Conservation (phyloP, 2,797 vertebrate genomes). For the Sciaenops ocellatus region DNA sequence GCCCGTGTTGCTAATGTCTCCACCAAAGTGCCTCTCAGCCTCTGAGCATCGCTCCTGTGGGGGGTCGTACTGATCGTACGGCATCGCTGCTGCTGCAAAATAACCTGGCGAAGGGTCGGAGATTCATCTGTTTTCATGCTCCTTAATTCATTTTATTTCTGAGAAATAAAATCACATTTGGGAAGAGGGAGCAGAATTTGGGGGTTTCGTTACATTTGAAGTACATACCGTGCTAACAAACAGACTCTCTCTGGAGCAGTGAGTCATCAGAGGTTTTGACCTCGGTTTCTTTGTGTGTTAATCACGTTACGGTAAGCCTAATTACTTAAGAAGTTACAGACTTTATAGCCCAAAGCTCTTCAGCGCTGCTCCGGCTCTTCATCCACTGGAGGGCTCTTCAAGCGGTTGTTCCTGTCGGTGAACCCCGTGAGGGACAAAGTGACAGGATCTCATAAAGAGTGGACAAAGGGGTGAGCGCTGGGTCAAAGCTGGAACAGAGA, state of each 20-base stretch:
- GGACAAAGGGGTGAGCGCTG: slow-evolving; percentile 28
- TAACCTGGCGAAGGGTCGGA: not conserved
- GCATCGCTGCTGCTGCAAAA: slow-evolving; percentile 5
- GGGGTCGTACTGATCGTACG: not conserved
- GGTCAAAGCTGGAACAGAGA: slow-evolving; percentile 49
- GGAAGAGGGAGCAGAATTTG: too few relatives aligned
- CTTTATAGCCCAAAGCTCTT: slow-evolving; percentile 25
- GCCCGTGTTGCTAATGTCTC: slow-evolving; percentile 14
- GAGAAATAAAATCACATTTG: not conserved
- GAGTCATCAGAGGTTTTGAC: slow-evolving; percentile 51
- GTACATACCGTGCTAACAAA: slow-evolving; percentile 13
- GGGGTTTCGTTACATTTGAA: not conserved
- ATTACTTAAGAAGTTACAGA: slow-evolving; percentile 61
- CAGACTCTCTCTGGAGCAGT: slow-evolving; percentile 20
- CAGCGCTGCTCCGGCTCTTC: slow-evolving; percentile 16
- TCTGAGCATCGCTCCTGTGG: not conserved
- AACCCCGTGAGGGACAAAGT: slow-evolving; percentile 30
- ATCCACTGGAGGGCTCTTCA: slow-evolving; percentile 29
- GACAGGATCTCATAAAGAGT: slow-evolving; percentile 41
- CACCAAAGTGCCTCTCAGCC: slow-evolving; percentile 16
- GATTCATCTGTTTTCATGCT: not conserved
- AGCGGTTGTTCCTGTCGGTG: slow-evolving; percentile 29
- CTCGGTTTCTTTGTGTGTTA: slow-evolving; percentile 61
- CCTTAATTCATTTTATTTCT: too few relatives aligned
- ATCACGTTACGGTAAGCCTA: slow-evolving; percentile 65